phyloP scores from a whole-genome alignment of 2,797 vertebrate species.

The Neosilurus mollespiculum region DNA sequence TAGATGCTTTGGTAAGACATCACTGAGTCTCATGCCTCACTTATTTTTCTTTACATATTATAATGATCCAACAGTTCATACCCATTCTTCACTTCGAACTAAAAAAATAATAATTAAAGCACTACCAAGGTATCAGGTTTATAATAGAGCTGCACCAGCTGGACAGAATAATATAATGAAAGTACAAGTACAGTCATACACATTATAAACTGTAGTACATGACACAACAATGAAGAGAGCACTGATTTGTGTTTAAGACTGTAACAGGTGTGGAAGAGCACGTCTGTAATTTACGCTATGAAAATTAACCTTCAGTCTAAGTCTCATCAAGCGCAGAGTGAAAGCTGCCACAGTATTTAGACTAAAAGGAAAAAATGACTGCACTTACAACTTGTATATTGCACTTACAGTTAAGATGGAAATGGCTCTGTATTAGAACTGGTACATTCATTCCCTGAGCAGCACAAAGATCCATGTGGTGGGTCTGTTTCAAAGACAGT shows the following conservation, averaged over 20 bases:
- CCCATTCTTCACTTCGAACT: slow-evolving; percentile 12
- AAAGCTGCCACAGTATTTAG: slow-evolving; percentile 5
- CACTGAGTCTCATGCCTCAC: not conserved
- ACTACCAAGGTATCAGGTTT: not conserved
- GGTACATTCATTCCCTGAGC: not conserved
- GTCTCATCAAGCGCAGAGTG: not conserved
- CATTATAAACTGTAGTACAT: not conserved
- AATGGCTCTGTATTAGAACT: not conserved
- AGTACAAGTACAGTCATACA: not conserved
- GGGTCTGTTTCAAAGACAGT: slow-evolving; percentile 7
- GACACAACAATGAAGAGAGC: not conserved
- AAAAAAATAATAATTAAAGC: not conserved
- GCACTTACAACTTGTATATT: slow-evolving; percentile 16
- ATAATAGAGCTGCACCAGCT: not conserved
- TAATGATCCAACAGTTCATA: slow-evolving; percentile 46
- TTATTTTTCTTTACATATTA: not conserved
- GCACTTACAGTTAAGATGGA: not conserved
- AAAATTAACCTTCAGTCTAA: not conserved
- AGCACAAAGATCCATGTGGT: not conserved
- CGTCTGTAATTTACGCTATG: not conserved
- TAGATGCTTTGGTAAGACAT: not conserved
- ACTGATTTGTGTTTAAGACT: not conserved
- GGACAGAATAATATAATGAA: not conserved
- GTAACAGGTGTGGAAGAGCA: slow-evolving; percentile 18
- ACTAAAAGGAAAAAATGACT: slow-evolving; percentile 5